Evolutionary conservation across 2,797 vertebrate species (phyloP), one percentile per base, ranked within the genome.

Genomic region (Anniella stebbinsi): DNA sequence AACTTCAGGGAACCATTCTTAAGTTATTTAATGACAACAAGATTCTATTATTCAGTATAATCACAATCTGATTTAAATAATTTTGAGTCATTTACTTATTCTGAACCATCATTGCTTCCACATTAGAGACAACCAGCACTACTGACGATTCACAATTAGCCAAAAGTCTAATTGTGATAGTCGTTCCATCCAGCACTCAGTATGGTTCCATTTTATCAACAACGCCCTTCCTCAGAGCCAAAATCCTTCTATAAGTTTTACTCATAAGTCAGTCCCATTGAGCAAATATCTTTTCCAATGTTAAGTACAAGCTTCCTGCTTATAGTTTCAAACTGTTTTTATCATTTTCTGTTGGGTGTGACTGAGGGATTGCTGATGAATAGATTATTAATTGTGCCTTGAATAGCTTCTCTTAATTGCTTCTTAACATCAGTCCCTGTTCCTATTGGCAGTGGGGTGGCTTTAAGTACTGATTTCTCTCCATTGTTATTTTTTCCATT

Each of bases 1-100:
- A 75, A 75, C 36, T 36, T 75, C 48, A n/a, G 21, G 76, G 38
- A 76, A 33, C 13, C 3, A 45, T 76, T 63, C 57, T 86, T 25
- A 63, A 86, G 48, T 72, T 54, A 51, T 73, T 73, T 54, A 57
- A 54, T 60, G 36, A 18, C 70, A 73, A 38, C 23, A 36, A 73
- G 51, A 38, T 38, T 57, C 33, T 86, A 2, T 30, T 57, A 51
- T 54, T 41, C 10, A 45, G 15, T 60, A 60, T 63, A 76, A 76
- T 63, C 63, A 33, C 28, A 33, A 17, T 41, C 3, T 33, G 8
- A 38, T 76, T 76, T 86, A 54, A 73, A 86, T 75, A 1, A 28
- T 67, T 93, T 89, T 87, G 17, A 73, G 54, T 85, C 80, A 33
- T 15, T 80, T 86, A 17, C 23, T 48, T 54, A 1, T 87, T 57